Evolutionary conservation across 1,140 invertebrate species (phyloP).

Genomic region (Habropoda laboriosa): DNA sequence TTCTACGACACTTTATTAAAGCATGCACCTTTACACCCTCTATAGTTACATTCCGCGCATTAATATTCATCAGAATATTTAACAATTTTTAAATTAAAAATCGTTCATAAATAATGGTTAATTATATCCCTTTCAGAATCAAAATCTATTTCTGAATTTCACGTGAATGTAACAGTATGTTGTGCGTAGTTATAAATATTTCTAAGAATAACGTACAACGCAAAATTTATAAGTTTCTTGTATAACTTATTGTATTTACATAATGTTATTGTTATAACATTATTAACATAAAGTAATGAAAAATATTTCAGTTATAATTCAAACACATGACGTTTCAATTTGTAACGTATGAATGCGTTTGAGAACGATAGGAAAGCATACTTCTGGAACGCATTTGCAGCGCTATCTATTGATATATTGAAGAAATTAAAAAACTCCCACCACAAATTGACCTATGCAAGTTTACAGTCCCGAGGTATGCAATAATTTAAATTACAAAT

Average conservation of each 20-base stretch:
- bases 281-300: not conserved
- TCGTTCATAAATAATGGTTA: too few relatives aligned
- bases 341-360: not conserved
- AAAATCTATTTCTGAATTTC: not conserved
- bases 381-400: not conserved
- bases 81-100: not conserved
- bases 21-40: not conserved
- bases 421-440: not conserved
- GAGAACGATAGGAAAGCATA: not conserved
- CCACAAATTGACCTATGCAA: not conserved
- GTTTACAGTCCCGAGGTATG: not conserved
- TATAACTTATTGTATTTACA: not conserved
- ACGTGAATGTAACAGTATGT: not conserved
- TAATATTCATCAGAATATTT: not conserved
- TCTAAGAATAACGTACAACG: not conserved
- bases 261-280: not conserved
- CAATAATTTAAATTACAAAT: not conserved
- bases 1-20: not conserved
- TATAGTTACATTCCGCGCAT: not conserved
- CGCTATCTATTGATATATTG: not conserved
- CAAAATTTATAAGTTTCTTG: too few relatives aligned
- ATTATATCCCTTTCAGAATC: not conserved
- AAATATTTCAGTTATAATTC: slow-evolving; percentile 4
- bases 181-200: not conserved
- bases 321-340: not conserved